These are phyloP conservation scores for Cotesia congregata DNA, from an alignment of 2,888 invertebrate species.

Conservation along the genomic window DNA sequence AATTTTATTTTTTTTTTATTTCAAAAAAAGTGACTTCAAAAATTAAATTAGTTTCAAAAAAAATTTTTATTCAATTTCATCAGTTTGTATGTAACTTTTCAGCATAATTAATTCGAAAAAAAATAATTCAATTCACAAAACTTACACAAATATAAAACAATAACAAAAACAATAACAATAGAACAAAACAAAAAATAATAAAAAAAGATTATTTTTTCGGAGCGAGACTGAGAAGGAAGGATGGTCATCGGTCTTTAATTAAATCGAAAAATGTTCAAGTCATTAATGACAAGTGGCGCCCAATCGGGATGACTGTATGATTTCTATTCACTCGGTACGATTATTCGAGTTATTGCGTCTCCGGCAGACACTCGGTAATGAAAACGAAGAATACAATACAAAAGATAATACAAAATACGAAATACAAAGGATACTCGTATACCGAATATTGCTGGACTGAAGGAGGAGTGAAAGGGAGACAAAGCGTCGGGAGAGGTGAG, in stretches of 20 bases:
- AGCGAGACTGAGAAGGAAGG: slow-evolving; percentile 41
- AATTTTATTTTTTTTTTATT: too few species aligned
- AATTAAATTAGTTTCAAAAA: too few species aligned
- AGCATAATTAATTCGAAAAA: too few species aligned
- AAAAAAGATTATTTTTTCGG: too few species aligned
- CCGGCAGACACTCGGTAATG: not conserved
- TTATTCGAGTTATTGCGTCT: slow-evolving; percentile 36
- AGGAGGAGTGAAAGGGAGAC: not conserved
- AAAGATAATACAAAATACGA: too few species aligned
- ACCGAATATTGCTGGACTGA: not conserved
- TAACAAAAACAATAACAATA: too few species aligned
- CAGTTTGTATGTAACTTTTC: too few species aligned
- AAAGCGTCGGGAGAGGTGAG: slow-evolving; percentile 44
- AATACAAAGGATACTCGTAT: slow-evolving; percentile 18
- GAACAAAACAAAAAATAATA: too few species aligned
- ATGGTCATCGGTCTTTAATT: slow-evolving; percentile 68
- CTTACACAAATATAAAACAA: too few species aligned
- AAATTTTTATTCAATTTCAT: too few species aligned
- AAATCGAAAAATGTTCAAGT: slow-evolving; percentile 67
- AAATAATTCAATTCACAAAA: too few species aligned
- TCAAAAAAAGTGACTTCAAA: too few species aligned
- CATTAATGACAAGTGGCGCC: slow-evolving; percentile 71
- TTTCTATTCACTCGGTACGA: slow-evolving; percentile 63
- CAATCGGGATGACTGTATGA: slow-evolving; percentile 68
- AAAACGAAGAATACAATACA: not conserved